Evolutionary conservation across 2,113 vertebrate genomes (phyloP).

Genomic region (Phocoena sinus): DNA sequence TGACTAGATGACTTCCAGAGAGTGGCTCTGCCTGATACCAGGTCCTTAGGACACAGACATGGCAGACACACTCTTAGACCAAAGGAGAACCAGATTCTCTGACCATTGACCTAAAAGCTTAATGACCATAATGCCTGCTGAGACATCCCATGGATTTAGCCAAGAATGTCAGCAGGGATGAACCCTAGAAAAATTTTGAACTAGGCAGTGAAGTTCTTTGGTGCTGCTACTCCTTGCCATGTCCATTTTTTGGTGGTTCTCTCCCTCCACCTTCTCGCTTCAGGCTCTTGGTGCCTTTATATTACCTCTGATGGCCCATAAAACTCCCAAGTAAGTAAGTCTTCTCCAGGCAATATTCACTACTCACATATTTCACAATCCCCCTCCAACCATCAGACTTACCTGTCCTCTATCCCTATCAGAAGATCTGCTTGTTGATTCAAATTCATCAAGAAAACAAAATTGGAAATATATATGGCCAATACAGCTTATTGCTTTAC

Average conservation of each 20-base stretch:
- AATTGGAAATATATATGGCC: neutral
- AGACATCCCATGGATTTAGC: neutral
- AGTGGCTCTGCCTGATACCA: neutral
- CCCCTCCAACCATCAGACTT: neutral
- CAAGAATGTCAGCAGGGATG: neutral
- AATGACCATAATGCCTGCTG: neutral
- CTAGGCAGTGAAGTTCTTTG: neutral
- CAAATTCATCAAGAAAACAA: neutral
- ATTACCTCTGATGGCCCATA: neutral
- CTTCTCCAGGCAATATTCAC: neutral
- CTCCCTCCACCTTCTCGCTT: neutral
- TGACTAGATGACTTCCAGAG: neutral
- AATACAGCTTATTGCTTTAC: neutral
- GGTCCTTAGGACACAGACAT: neutral
- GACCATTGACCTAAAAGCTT: neutral
- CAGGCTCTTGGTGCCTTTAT: neutral
- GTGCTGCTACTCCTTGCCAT: neutral
- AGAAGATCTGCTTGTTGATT: neutral
- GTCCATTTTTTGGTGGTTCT: neutral
- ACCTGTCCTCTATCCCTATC: neutral
- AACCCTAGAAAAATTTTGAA: neutral
- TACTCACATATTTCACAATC: neutral
- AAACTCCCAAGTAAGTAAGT: neutral
- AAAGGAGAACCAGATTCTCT: conserved; percentile 12
- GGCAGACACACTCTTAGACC: neutral